Percentiles rank a stretch among this genome's conserved stretches.
Conservation (phyloP, 2,113 vertebrate species). For the Pan troglodytes region NHGRI_mPanTro3-v2.1_pri NC_072416.2:55470501-55471000, state of each 20-base stretch:
- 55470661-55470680: no score
- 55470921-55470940: constrained; percentile 69
- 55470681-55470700: not conserved
- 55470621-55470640: not conserved
- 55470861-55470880: constrained; percentile 73
- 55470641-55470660: not conserved
- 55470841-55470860: constrained; percentile 83
- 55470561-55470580: not conserved
- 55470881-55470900: constrained; percentile 85
- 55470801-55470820: constrained; percentile 45
- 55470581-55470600: not conserved
- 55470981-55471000: not conserved
- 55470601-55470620: not conserved
- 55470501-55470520: not conserved
- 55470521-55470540: not conserved
- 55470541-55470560: not conserved
- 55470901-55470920: constrained; percentile 78
- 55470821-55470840: constrained; percentile 65
- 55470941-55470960: constrained; percentile 52
- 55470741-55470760: not conserved
- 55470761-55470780: not conserved
- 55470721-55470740: not conserved
- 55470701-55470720: not conserved
- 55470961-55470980: not conserved
- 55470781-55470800: not conserved